These are phyloP conservation scores for Ceratoteleas bidentatus DNA, from an alignment of 1,140 invertebrate species.

Conservation along the genomic window DNA sequence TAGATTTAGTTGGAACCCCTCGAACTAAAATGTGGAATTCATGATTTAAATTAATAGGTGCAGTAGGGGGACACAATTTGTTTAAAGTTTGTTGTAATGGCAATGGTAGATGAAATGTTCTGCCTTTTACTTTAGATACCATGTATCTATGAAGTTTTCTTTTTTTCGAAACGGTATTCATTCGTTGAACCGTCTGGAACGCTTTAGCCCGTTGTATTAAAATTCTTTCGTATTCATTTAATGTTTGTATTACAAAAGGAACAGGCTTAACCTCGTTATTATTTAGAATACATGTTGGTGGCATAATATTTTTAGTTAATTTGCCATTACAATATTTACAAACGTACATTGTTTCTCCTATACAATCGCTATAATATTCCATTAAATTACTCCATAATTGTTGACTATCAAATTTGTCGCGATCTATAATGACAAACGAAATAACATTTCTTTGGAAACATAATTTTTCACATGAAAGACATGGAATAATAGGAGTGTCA, in stretches of 20 bases:
- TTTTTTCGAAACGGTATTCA: too few species aligned
- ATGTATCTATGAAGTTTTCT: too few species aligned
- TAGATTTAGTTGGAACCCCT: slow-evolving; percentile 30
- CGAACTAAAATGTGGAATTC: slow-evolving; percentile 68
- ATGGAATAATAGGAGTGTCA: slow-evolving; percentile 37
- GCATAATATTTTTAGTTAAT: slow-evolving; percentile 31
- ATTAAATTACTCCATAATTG: slow-evolving; percentile 43
- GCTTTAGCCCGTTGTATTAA: too few species aligned
- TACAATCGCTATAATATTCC: slow-evolving; percentile 4
- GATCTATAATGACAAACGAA: slow-evolving; percentile 15
- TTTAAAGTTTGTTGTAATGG: too few species aligned
- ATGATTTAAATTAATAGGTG: slow-evolving; percentile 61
- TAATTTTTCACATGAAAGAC: slow-evolving; percentile 56
- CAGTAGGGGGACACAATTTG: too few species aligned
- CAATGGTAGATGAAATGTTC: too few species aligned
- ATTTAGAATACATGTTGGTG: slow-evolving; percentile 42
- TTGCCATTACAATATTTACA: slow-evolving; percentile 37
- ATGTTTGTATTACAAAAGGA: slow-evolving; percentile 10
- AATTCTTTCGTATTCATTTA: slow-evolving; percentile 62
- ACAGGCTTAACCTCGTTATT: slow-evolving; percentile 12
- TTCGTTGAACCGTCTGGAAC: too few species aligned
- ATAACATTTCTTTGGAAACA: slow-evolving; percentile 45
- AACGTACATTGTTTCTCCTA: slow-evolving; percentile 23
- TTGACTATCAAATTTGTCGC: slow-evolving; percentile 12
- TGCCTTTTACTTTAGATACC: slow-evolving; percentile 67